Base-by-base conservation (phyloP, 2,113 vertebrate species). In the Tachycineta bicolor region DNA sequence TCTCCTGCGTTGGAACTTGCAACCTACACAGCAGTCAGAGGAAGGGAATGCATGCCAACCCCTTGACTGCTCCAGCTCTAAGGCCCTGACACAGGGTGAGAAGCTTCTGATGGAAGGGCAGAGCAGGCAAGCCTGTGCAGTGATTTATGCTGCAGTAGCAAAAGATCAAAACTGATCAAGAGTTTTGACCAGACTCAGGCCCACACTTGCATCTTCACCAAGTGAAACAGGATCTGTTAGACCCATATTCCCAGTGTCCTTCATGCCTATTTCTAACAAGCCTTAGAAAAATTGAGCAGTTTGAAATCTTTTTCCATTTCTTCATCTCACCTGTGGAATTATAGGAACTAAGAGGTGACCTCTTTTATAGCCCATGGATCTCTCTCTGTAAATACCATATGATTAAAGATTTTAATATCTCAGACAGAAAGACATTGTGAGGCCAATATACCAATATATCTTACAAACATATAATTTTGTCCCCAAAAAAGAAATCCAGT, bases 391-490 rank as follows among this genome's bases (percentile, higher is more conserved):
- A 60, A 75, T 31, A 82, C 19, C 5, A 2, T 76, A 25, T 85
- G 44, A 73, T 95, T 87, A 93, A 87, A 87, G 28, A 70, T 68
- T 82, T 79, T 77, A 91, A 79, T 70, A 47, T 85, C 47, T 94
- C 53, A 90, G 73, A 71, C 18, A 34, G 44, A 25, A 64, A 37
- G 58, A 41, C 58, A 80, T 89, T 93, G 92, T 62, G 69, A 91
- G 56, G 29, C 65, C 34, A 63, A 29, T 81, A 31, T 87, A 64
- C 52, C 56, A 95, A 49, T 83, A 90, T 62, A 62, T 91, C 62
- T 64, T 53, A 73, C 9, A 87, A 85, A 95, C 47, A 58, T 89
- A 3, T 87, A 76, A 90, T 94, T 95, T 89, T 85, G 37, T 95
- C 70, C 62, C 63, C 83, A 93, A 90, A 83, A 92, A 82, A 91